Evolutionary conservation across 2,797 vertebrate genomes (phyloP).

Genomic region (Holocentrus rufus): DNA sequence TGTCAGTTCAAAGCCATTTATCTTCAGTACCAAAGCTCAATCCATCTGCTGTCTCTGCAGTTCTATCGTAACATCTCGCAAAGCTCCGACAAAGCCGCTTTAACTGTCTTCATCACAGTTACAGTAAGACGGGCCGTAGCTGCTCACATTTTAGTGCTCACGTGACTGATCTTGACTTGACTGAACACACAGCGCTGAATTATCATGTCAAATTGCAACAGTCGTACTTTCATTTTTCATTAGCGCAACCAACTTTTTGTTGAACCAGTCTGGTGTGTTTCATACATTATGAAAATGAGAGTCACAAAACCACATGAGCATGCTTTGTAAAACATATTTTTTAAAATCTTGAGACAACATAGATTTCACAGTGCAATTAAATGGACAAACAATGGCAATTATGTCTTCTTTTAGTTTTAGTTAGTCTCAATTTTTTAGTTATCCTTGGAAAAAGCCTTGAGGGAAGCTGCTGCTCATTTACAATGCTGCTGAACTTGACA

Average conservation of each 20-base stretch:
- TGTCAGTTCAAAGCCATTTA: constrained; percentile 63
- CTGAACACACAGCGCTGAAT: constrained; percentile 41
- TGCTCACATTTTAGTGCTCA: constrained; percentile 52
- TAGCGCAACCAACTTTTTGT: constrained; percentile 33
- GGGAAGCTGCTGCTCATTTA: no score
- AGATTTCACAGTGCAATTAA: no score
- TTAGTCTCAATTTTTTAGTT: no score
- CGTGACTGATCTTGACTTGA: constrained; percentile 55
- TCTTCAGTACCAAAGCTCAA: constrained; percentile 53
- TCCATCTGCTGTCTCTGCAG: constrained; percentile 33
- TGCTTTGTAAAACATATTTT: no score
- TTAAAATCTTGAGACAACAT: no score
- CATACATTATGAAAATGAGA: no score
- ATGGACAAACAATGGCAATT: no score
- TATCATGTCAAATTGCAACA: constrained; percentile 53
- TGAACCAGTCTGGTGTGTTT: no score
- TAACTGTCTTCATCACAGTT: constrained; percentile 60
- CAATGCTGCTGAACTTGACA: no score
- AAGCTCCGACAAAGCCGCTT: constrained; percentile 66
- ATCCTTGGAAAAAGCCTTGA: no score
- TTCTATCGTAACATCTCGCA: constrained; percentile 52
- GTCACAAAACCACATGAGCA: no score
- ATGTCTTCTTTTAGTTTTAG: no score
- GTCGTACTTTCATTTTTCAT: constrained; percentile 59
- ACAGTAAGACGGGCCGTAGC: constrained; percentile 37